Percentiles rank a stretch among this genome's conserved stretches.
Evolutionary conservation across 1,140 invertebrate species (phyloP).

Genomic region (Neuroterus valhalla): DNA sequence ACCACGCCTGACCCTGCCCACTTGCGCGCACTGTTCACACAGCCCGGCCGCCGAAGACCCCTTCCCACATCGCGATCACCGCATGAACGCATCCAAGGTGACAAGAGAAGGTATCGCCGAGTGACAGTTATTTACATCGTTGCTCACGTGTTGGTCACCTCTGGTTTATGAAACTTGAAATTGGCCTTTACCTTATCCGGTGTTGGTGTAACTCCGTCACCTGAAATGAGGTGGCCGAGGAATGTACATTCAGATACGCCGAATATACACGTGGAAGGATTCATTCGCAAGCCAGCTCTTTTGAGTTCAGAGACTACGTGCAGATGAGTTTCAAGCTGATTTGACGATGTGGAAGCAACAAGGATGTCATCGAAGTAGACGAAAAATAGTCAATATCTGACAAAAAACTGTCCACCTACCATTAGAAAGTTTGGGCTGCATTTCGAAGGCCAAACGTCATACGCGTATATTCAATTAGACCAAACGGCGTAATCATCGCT

Average conservation of each 20-base stretch:
- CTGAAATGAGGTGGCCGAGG: background rate
- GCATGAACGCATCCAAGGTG: too few species aligned
- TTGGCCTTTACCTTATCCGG: slow-evolving; percentile 26
- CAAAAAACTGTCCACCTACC: slow-evolving; percentile 25
- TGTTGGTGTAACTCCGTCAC: slow-evolving; percentile 28
- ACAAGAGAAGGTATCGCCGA: too few species aligned
- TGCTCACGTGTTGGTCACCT: too few species aligned
- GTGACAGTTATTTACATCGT: too few species aligned
- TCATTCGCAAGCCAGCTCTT: background rate
- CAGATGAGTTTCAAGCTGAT: background rate
- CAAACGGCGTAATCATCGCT: background rate
- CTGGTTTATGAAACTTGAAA: slow-evolving; percentile 26
- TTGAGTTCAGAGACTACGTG: background rate
- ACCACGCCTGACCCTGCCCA: too few species aligned
- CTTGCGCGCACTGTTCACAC: too few species aligned
- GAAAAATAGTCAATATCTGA: slow-evolving; percentile 34
- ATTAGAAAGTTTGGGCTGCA: background rate
- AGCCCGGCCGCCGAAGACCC: too few species aligned
- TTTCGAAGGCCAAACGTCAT: background rate
- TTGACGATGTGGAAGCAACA: background rate
- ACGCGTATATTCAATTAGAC: background rate
- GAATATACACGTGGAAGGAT: background rate
- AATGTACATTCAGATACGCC: background rate
- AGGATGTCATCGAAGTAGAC: background rate
- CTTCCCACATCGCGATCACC: too few species aligned